Evolutionary conservation across 2,113 vertebrate genomes (phyloP).

Genomic region (Podocnemis expansa): DNA sequence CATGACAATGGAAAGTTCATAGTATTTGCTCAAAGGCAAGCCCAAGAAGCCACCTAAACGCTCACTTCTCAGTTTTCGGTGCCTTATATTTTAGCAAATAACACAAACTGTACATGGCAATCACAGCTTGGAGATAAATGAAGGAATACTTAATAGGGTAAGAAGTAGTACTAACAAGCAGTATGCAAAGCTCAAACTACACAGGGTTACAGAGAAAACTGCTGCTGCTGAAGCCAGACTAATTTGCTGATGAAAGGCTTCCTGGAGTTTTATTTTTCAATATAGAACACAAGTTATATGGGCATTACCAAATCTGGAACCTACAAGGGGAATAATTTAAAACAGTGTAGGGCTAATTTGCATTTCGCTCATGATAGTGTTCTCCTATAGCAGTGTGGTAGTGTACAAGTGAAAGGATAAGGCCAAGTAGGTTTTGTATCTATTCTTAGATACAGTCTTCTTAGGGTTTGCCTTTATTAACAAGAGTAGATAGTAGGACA

Average conservation of each 20-base stretch:
- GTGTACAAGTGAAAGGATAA: background rate
- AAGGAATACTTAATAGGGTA: background rate
- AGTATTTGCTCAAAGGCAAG: background rate
- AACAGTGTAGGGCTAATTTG: background rate
- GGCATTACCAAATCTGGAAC: background rate
- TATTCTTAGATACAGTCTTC: background rate
- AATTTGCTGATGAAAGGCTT: background rate
- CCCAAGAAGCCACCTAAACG: background rate
- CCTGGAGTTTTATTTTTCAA: background rate
- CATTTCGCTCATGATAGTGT: background rate
- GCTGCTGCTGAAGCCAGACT: background rate
- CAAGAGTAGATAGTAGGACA: background rate
- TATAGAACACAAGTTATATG: background rate
- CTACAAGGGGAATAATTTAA: background rate
- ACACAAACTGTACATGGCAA: background rate
- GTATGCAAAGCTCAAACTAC: background rate
- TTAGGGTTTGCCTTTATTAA: background rate
- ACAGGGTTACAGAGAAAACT: background rate
- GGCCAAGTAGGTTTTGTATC: background rate
- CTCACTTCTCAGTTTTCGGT: background rate
- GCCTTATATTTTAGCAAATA: background rate
- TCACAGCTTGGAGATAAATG: accelerated
- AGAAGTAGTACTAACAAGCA: background rate
- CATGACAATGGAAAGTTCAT: background rate
- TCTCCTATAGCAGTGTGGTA: background rate